These are phyloP conservation scores for Myotis planiceps DNA, from an alignment of 2,797 vertebrate genomes.

Conservation along the genomic window DNA sequence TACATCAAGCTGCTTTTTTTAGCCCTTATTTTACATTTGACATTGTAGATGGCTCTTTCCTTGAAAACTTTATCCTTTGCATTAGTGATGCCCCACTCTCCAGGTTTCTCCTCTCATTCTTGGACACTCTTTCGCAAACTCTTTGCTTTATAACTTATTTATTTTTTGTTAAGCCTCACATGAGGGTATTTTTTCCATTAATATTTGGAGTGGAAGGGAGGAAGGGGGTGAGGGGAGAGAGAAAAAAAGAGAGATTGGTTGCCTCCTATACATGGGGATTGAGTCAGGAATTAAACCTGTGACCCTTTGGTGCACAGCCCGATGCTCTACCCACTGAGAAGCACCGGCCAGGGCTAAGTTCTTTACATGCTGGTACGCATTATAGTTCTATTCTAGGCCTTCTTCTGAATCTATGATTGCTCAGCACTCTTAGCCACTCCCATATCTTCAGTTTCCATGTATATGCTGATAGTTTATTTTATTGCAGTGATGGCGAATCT, in stretches of 20 bases:
- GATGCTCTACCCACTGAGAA: too few relatives aligned
- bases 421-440: neutral
- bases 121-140: neutral
- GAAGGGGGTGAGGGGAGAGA: too few relatives aligned
- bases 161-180: too few relatives aligned
- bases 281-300: too few relatives aligned
- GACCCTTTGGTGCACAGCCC: too few relatives aligned
- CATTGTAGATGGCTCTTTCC: neutral
- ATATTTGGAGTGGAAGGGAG: too few relatives aligned
- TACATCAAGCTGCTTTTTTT: neutral
- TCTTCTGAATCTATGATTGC: neutral
- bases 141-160: neutral
- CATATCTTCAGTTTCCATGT: neutral
- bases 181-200: too few relatives aligned
- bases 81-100: neutral
- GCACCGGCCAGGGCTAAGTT: neutral
- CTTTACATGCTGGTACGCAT: neutral
- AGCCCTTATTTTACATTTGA: neutral
- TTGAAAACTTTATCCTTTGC: neutral
- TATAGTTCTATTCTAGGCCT: neutral
- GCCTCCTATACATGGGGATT: too few relatives aligned
- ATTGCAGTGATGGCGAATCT: too few relatives aligned
- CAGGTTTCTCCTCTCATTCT: neutral
- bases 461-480: neutral
- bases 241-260: too few relatives aligned